phyloP scores from a whole-genome alignment of 2,113 vertebrate genomes.

The Danio rerio region DNA sequence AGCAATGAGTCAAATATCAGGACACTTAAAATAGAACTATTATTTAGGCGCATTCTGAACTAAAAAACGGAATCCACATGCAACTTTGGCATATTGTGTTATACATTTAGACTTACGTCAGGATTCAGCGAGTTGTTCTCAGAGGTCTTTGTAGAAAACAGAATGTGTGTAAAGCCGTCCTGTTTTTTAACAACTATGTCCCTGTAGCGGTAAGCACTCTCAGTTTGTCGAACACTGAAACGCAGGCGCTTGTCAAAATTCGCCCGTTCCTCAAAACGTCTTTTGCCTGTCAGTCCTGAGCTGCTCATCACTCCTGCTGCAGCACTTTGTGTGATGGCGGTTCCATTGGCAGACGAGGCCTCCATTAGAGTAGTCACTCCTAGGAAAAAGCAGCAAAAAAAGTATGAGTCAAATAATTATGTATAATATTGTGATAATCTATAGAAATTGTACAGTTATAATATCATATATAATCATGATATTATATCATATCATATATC shows the following conservation, averaged over 20 bases:
- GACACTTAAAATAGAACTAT: too few species aligned
- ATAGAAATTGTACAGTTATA: neutral
- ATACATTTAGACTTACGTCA: constrained; percentile 76
- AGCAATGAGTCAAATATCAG: neutral
- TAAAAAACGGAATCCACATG: neutral
- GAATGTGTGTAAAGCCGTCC: constrained; percentile 96
- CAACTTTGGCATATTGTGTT: neutral
- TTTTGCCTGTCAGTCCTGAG: constrained; percentile 75
- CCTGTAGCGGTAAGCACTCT: constrained; percentile 95
- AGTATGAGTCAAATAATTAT: neutral
- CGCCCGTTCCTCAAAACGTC: constrained; percentile 87
- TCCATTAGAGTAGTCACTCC: constrained; percentile 85
- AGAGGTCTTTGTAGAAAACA: constrained; percentile 94
- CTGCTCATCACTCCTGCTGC: constrained; percentile 74
- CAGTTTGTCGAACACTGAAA: constrained; percentile 94
- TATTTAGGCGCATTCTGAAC: neutral
- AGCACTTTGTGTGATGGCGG: constrained; percentile 78
- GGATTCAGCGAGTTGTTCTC: constrained; percentile 97
- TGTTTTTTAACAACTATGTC: constrained; percentile 98
- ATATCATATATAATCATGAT: too few species aligned
- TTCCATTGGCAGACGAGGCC: constrained; percentile 83
- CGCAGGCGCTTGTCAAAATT: constrained; percentile 93
- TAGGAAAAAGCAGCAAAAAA: constrained; percentile 59
- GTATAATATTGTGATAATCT: neutral
- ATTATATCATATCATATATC: too few species aligned